Base-by-base conservation (phyloP, 2,797 vertebrate species). In the Sternotherus odoratus region DNA sequence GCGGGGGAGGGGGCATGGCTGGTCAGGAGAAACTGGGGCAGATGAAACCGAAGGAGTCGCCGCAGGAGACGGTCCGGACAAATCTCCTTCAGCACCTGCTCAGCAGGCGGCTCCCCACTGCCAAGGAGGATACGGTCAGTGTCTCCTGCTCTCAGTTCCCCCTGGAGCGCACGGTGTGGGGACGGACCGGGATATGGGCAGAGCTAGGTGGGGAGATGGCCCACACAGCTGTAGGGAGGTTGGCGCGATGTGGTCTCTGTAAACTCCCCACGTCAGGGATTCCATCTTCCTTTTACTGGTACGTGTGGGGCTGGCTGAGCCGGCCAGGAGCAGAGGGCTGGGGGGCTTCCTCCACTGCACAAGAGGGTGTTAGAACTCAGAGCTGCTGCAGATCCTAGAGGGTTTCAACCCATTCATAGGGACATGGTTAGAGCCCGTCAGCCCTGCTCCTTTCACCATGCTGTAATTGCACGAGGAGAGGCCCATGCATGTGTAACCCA, bases 91-190 rank as follows among this genome's bases (percentile, higher is more conserved):
- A 96, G 2, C 93, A 81, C 10, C 63, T 89, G 9, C 90, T 95
- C n/a, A 79, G 83, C 30, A 92, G 82, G 83, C 85, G 50, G 23
- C 50, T 16, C n/a, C 46, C 57, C 26, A 23, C 57, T 46, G 85
- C 36, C n/a, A 77, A 77, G 23, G 90, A 94, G 74, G 91, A 91
- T 56, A 24, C 80, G 78, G 96, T 96, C 26, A 92, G 96, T 96
- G 46, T n/a, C 28, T 54, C 39, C 36, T 72, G 39, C 9, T 21
- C 33, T 9, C n/a, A 9, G 63, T 13, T 19, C 30, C 63, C 19
- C 39, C 49, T 21, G 30, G 21, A 49, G 49, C 16, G 8, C 51
- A 33, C 51, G 49, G 28, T 21, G 15, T 5, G 39, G 43, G n/a
- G 13, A 36, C 12, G 33, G 12, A 15, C 60, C 39, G 15, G 57